phyloP scores from a whole-genome alignment of 2,888 invertebrate genomes.

The Macaria liturata region DNA sequence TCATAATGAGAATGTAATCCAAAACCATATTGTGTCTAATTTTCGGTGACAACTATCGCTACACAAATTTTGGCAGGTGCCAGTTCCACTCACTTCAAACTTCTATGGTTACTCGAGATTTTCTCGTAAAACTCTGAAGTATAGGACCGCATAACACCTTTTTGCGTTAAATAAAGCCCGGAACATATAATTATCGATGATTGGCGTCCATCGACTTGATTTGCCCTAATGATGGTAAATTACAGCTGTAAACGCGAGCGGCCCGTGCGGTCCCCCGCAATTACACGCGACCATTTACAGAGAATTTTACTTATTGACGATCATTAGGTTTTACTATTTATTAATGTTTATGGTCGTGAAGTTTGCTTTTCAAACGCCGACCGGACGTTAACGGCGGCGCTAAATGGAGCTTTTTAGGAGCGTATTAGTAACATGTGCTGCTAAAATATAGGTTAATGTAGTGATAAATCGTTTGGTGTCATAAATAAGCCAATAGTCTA shows the following conservation, averaged over 20 bases:
- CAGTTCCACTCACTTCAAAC: no score
- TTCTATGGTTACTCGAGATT: conserved; percentile 38
- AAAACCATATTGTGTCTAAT: no score
- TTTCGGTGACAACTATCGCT: no score
- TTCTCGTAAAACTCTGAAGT: conserved; percentile 42
- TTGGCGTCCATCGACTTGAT: conserved; percentile 69
- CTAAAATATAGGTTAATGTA: conserved; percentile 3
- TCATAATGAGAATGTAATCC: no score
- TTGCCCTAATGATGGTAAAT: conserved; percentile 77
- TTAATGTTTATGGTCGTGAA: conserved; percentile 40
- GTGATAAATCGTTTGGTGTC: no score
- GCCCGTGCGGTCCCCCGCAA: conserved; percentile 57
- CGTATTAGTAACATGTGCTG: conserved; percentile 27
- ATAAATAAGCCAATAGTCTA: no score
- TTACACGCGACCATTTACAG: conserved; percentile 50
- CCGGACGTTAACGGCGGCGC: conserved; percentile 23
- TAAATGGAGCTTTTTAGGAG: conserved; percentile 15
- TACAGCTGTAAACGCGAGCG: conserved; percentile 53
- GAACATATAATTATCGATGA: conserved; percentile 73
- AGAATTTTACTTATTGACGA: conserved; percentile 55
- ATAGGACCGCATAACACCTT: conserved; percentile 79
- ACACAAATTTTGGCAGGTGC: no score
- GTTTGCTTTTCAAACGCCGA: conserved; percentile 33
- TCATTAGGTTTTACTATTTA: conserved; percentile 54
- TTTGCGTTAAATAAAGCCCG: conserved; percentile 62